Base-by-base conservation (phyloP, 1,140 invertebrate species). In the Drosophila bifasciata region DNA sequence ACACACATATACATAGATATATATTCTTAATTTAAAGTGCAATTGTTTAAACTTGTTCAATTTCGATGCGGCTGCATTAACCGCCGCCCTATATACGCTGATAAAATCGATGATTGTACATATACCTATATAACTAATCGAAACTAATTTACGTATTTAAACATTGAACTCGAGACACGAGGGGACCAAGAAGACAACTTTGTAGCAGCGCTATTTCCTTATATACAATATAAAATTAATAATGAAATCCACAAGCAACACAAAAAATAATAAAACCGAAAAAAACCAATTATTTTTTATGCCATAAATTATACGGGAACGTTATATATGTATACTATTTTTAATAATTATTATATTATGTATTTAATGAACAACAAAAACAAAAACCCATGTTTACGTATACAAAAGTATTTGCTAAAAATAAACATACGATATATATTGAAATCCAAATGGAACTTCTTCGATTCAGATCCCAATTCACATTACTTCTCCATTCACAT, bases 251-350 rank as follows among this genome's bases (percentile, higher is more conserved):
- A 5, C 32, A 36, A 13, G 32, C 32, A 36, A 60, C 53, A 57
- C 49, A 64, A 60, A 43, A 46, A 58, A 51, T 57, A 60, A 56
- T 40, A 48, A 66, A 36, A 36, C 32, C 32, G 9, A 36, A 15
- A 69, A 13, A 55, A 28, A 49, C 45, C 39, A 63, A 70, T 62
- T 39, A 63, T 85, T 76, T 84, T 71, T 79, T 85, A 85, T 85
- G 80, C 80, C 80, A 85, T 85, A 85, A 85, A 76, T 85, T 80
- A 85, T 85, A 79, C 80, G 81, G 80, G 80, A 85, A 76, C 62
- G 73, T 79, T 79, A 79, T 74, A 79, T 49, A 77, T 71, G 63
- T 71, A 83, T 74, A 74, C 74, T 78, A 78, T 61, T 56, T 36
- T 74, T 72, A 76, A 73, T 76, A 68, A 76, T 76, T 73, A 76